phyloP scores from a whole-genome alignment of 1,140 invertebrate genomes.

The Drosophila arizonae region DNA sequence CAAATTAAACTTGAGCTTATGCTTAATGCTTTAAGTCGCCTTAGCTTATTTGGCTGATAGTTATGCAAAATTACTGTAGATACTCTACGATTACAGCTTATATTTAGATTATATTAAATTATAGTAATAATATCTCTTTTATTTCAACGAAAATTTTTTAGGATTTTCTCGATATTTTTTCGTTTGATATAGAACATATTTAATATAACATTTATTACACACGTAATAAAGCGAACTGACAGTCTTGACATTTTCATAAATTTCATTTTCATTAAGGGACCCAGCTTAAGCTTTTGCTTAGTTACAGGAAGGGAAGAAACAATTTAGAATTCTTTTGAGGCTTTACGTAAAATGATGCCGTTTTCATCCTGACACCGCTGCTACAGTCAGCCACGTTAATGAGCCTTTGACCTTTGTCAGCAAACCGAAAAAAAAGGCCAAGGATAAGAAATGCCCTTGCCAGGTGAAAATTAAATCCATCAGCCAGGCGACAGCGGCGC shows the following conservation, averaged over 20 bases:
- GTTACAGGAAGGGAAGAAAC: background rate
- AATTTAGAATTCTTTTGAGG: conserved; percentile 3
- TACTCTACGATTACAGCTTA: too few species aligned
- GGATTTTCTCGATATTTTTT: too few species aligned
- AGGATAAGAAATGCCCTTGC: conserved; percentile 8
- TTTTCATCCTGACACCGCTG: background rate
- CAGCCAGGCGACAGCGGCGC: background rate
- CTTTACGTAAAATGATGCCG: conserved; percentile 19
- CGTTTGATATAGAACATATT: background rate
- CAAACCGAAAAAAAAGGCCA: conserved; percentile 15
- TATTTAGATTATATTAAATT: too few species aligned
- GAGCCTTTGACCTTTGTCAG: conserved; percentile 52
- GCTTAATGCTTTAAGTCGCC: too few species aligned
- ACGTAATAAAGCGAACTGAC: background rate
- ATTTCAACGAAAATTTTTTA: too few species aligned
- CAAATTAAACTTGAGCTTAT: too few species aligned
- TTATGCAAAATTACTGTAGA: too few species aligned
- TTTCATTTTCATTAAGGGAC: background rate
- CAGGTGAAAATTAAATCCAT: conserved; percentile 41
- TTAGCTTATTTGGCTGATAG: too few species aligned
- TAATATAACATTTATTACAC: too few species aligned
- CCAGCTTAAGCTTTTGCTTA: conserved; percentile 3
- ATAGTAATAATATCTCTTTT: background rate
- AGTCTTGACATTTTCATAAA: background rate
- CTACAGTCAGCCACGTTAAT: conserved; percentile 27